Evolutionary conservation across 1,140 invertebrate species (phyloP).

Genomic region (Muscidifurax raptorellus): DNA sequence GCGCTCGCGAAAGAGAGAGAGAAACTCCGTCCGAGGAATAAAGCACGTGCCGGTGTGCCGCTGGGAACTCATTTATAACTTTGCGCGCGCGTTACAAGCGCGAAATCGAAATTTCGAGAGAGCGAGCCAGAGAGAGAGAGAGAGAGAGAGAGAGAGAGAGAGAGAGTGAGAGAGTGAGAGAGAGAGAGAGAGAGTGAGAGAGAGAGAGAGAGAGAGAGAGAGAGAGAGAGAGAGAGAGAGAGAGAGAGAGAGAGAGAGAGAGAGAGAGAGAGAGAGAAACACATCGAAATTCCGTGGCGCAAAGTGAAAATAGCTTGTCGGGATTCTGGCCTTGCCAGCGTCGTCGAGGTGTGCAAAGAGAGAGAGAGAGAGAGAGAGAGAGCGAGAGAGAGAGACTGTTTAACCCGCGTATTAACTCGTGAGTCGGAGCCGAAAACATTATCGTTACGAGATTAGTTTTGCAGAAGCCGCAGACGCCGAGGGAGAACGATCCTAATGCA

Average conservation of each 20-base stretch:
- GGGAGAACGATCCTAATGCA: slow-evolving; percentile 36
- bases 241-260: neutral
- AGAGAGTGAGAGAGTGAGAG: neutral
- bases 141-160: neutral
- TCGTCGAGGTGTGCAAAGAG: neutral
- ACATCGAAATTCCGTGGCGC: neutral
- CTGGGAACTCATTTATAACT: slow-evolving; percentile 13
- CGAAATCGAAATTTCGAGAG: slow-evolving; percentile 37
- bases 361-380: too few relatives aligned
- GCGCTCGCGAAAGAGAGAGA: too few relatives aligned
- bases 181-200: neutral
- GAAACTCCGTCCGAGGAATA: slow-evolving; percentile 11
- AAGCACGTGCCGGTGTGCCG: neutral
- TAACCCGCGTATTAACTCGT: slow-evolving; percentile 52
- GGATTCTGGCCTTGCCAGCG: neutral
- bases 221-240: neutral
- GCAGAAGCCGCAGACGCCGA: neutral
- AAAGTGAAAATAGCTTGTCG: slow-evolving; percentile 33
- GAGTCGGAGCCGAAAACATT: slow-evolving; percentile 51
- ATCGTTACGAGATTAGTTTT: slow-evolving; percentile 52
- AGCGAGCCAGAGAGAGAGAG: too few relatives aligned
- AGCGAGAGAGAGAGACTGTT: slow-evolving; percentile 50
- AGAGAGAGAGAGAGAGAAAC: neutral
- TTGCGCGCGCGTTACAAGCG: slow-evolving; percentile 4
- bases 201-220: neutral